Evolutionary conservation across 2,113 vertebrate genomes (phyloP), one percentile per base, ranked within the genome.

Genomic region (Peromyscus leucopus): DNA sequence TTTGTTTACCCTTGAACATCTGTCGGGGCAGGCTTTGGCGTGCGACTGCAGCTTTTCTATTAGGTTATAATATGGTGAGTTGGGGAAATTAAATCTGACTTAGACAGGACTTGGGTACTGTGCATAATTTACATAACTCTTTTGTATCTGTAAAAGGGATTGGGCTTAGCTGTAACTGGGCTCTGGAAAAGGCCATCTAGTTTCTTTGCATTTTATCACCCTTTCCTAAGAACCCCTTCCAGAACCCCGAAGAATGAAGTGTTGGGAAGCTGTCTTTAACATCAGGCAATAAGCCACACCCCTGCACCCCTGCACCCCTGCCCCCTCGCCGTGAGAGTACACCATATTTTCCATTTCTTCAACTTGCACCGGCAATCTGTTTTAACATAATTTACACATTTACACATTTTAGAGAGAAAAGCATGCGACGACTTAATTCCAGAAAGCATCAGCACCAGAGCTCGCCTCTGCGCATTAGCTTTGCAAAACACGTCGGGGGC

Each of bases 301-400:
- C 98, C 97, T 97, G 96, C 94, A 46, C 93, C 97, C 97, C 42
- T 13, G 21, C 21, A 17, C 86, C 69, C 98, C 98, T 98, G 97
- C 95, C 95, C 97, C 96, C 98, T 98, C 97, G 91, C 98, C 97
- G 89, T 96, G 97, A 94, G 78, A 98, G 97, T 83, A 95, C 98
- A 98, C 98, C 99, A 98, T 98, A 98, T 99, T 99, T 99, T 98
- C 98, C 98, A 98, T 98, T 98, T 98, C 98, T 98, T 98, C 98
- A 97, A 98, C 97, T 98, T 96, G 97, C 98, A 97, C 82, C 98
- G 98, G 98, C 98, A 99, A 98, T 99, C 98, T 99, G 98, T 98
- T 98, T 98, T 98, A 98, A 98, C 98, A 98, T 98, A 98, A 98
- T 99, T 99, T 98, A 98, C 98, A 98, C 98, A 99, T 98, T 99